Percentiles rank a stretch among this genome's conserved stretches.
Evolutionary conservation across 2,113 vertebrate genomes (phyloP).

Genomic region (Enhydra lutris): DNA sequence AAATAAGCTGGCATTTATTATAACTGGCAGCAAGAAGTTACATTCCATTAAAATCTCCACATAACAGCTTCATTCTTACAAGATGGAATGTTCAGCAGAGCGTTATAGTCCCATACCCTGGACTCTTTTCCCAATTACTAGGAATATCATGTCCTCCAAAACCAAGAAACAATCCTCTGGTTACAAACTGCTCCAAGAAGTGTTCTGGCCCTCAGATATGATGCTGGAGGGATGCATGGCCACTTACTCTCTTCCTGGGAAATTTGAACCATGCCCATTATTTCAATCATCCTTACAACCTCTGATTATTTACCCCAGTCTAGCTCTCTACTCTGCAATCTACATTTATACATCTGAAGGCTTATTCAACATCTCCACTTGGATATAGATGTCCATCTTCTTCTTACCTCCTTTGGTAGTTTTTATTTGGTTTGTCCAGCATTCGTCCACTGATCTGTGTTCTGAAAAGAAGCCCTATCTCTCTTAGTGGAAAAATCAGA

Average conservation of each 20-base stretch:
- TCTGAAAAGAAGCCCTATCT: background rate
- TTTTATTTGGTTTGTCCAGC: background rate
- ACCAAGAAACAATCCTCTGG: background rate
- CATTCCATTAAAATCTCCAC: conserved; percentile 11
- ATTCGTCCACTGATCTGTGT: conserved; percentile 20
- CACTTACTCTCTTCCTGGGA: background rate
- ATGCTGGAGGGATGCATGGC: background rate
- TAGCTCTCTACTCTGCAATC: background rate
- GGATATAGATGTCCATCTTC: background rate
- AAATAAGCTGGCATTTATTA: conserved; percentile 19
- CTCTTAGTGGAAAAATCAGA: background rate
- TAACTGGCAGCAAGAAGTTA: background rate
- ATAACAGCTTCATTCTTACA: background rate
- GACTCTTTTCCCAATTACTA: background rate
- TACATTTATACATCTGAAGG: background rate
- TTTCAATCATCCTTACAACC: background rate
- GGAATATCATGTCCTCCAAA: background rate
- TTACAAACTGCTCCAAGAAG: background rate
- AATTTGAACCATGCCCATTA: background rate
- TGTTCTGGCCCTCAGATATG: background rate
- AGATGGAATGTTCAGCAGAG: conserved; percentile 1
- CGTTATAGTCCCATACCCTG: background rate
- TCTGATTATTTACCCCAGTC: background rate
- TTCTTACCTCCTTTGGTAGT: background rate
- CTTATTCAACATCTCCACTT: background rate